These are phyloP conservation scores for Tylochromis polylepis DNA, from an alignment of 2,113 vertebrate species.

Conservation along the genomic window DNA sequence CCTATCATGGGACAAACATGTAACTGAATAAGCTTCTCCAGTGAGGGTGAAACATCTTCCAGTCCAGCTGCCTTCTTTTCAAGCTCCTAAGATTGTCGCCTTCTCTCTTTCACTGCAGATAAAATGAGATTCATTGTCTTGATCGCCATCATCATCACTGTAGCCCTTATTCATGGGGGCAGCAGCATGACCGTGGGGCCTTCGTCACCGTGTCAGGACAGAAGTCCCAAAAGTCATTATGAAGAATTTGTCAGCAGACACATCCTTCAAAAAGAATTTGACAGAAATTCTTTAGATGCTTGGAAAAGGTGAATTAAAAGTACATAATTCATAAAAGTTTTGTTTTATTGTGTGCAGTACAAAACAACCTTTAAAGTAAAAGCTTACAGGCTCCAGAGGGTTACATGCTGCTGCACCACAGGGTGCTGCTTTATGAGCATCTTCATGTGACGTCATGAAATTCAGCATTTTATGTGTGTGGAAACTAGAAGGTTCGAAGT, in stretches of 20 bases:
- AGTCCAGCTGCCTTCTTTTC: background rate
- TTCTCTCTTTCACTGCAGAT: background rate
- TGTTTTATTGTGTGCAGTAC: background rate
- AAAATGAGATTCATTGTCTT: background rate
- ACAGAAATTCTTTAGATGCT: background rate
- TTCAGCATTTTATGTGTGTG: background rate
- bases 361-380: rapidly evolving
- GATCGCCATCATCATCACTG: background rate
- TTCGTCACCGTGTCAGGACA: background rate
- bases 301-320: background rate
- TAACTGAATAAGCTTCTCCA: background rate
- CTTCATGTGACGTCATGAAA: background rate
- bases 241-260: rapidly evolving
- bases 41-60: background rate
- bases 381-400: background rate
- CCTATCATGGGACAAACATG: background rate
- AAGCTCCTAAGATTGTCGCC: rapidly evolving
- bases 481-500: background rate
- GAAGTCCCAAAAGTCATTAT: background rate
- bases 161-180: background rate
- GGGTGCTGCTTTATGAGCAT: background rate
- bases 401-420: background rate
- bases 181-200: rapidly evolving
- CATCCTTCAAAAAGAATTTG: background rate
- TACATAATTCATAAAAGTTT: rapidly evolving